Percentiles rank a stretch among this genome's conserved stretches.
Conservation (phyloP, 2,888 invertebrate species). For the Agapetus fuscipes region DNA sequence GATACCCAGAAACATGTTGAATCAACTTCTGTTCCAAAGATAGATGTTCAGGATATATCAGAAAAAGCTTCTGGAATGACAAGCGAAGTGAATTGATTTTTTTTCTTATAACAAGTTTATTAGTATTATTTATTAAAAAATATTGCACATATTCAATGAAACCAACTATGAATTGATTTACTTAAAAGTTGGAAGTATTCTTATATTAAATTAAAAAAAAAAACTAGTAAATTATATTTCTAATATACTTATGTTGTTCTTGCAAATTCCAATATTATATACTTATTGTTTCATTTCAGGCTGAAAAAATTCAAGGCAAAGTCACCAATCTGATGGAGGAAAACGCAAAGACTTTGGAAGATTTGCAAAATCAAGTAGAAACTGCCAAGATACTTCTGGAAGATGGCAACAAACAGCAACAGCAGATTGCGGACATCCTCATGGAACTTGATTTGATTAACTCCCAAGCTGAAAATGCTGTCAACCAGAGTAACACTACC, state of each 20-base stretch:
- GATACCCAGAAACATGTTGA: conserved; percentile 71
- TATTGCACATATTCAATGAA: too few relatives aligned
- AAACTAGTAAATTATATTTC: too few relatives aligned
- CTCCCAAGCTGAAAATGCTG: conserved; percentile 71
- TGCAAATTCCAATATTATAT: too few relatives aligned
- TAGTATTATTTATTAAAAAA: too few relatives aligned
- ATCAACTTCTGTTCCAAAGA: conserved; percentile 65
- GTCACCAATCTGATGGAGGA: conserved; percentile 43
- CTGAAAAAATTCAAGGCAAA: conserved; percentile 47
- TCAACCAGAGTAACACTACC: conserved; percentile 74
- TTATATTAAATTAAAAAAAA: too few relatives aligned
- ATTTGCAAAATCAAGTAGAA: conserved; percentile 54
- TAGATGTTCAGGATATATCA: conserved; percentile 61
- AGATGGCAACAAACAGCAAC: conserved; percentile 55
- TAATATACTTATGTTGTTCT: too few relatives aligned
- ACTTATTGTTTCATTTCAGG: too few relatives aligned
- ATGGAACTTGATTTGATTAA: conserved; percentile 69
- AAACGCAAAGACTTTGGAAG: conserved; percentile 47
- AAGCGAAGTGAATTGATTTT: conserved; percentile 47
- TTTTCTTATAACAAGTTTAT: too few relatives aligned
- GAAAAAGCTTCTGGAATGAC: conserved; percentile 59
- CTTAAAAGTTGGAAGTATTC: too few relatives aligned
- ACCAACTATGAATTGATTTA: too few relatives aligned
- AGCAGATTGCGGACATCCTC: conserved; percentile 67
- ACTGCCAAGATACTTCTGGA: conserved; percentile 61